phyloP scores from a whole-genome alignment of 2,888 invertebrate species.

The Ormia ochracea region DNA sequence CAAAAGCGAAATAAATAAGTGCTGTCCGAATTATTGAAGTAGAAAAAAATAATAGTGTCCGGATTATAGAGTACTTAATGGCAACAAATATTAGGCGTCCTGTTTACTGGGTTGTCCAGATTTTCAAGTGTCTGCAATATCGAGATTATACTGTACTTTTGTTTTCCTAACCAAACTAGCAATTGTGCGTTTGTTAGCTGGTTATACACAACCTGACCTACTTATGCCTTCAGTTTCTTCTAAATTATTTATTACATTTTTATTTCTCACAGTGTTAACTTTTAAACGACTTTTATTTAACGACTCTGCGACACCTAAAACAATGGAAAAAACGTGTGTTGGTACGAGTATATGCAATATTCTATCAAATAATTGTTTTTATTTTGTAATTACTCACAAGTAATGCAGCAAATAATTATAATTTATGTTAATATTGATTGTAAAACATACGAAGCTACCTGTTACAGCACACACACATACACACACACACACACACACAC shows the following conservation, averaged over 20 bases:
- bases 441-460: neutral
- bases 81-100: too few species aligned
- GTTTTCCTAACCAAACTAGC: neutral
- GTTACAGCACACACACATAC: too few species aligned
- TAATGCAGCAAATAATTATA: constrained; percentile 26
- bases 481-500: too few species aligned
- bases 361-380: constrained; percentile 5
- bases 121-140: too few species aligned
- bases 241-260: neutral
- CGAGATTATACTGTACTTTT: too few species aligned
- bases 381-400: neutral
- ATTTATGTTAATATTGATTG: constrained; percentile 14
- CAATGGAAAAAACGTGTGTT: neutral
- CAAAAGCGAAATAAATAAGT: too few species aligned
- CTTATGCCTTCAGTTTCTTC: neutral
- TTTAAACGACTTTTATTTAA: neutral
- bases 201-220: neutral
- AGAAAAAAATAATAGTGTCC: too few species aligned
- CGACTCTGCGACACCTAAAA: constrained; percentile 2
- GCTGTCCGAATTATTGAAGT: too few species aligned
- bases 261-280: neutral
- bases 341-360: neutral
- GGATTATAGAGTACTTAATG: too few species aligned
- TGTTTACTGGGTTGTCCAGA: too few species aligned
- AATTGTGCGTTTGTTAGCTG: neutral